phyloP scores from a whole-genome alignment of 1,140 invertebrate genomes.

The Heliconius congener region DNA sequence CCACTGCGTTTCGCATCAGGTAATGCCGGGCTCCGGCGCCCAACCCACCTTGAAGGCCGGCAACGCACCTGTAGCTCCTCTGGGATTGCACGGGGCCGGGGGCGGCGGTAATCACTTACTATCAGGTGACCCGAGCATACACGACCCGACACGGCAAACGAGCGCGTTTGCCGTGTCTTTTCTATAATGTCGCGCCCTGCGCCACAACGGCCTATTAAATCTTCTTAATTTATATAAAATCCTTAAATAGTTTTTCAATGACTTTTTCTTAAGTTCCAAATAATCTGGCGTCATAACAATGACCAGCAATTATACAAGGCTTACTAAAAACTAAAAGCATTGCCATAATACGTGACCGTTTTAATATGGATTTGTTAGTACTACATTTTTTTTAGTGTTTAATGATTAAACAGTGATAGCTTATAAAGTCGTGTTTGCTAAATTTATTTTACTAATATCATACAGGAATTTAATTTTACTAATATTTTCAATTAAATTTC shows the following conservation, averaged over 20 bases:
- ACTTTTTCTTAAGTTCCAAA: background rate
- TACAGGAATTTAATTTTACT: background rate
- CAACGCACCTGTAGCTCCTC: too few relatives aligned
- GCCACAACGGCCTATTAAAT: too few relatives aligned
- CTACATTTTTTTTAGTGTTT: background rate
- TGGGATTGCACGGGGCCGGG: too few relatives aligned
- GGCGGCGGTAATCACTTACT: too few relatives aligned
- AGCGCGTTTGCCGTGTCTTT: too few relatives aligned
- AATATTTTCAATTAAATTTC: too few relatives aligned
- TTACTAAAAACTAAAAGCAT: background rate
- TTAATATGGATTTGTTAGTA: background rate
- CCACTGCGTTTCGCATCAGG: too few relatives aligned
- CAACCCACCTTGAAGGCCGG: too few relatives aligned
- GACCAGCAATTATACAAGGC: background rate
- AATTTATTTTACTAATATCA: background rate
- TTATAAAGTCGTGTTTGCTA: background rate
- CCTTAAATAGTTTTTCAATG: background rate
- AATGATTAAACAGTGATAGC: background rate
- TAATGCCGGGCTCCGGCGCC: too few relatives aligned
- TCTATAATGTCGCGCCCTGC: too few relatives aligned
- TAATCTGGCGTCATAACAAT: conserved; percentile 2
- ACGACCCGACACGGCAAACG: too few relatives aligned
- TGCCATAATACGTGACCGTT: background rate
- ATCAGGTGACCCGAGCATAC: too few relatives aligned
- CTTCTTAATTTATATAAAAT: background rate